Evolutionary conservation across 2,113 vertebrate genomes (phyloP), one percentile per base, ranked within the genome.

Genomic region (Lasiurus cinereus): DNA sequence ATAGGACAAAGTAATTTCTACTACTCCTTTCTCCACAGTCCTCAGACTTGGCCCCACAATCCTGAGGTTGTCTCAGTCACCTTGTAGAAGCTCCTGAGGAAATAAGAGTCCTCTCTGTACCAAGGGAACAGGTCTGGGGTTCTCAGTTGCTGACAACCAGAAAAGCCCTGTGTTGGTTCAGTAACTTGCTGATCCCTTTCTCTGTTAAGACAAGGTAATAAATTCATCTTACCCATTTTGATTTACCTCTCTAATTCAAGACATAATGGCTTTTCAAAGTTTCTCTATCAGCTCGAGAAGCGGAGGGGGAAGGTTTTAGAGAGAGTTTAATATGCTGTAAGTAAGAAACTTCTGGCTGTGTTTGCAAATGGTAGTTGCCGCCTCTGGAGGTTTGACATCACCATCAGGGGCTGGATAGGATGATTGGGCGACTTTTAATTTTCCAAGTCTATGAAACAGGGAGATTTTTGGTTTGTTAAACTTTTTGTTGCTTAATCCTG

Each of bases 1-100:
- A 83, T 27, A 89, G 92, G 89, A 62, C 86, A 83, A 85, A 94
- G 70, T 70, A 39, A 90, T 94, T 86, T 90, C 92, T 91, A 46
- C 83, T 73, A 9, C 64, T 94, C 67, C 78, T 86, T 84, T 95
- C 80, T 77, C 33, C 18, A 36, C 8, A 73, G 83, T 70, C 76
- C 90, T 83, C 33, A 52, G 43, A 72, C 39, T 88, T 70, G 74
- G 70, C 29, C 66, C 21, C 59, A 56, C 7, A 33, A 3, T 72
- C 78, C 72, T 36, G 87, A 70, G 52, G 67, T 73, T 52, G 43
- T 67, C 59, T 18, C 14, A 29, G 66, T 19, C 16, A n/a, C 50
- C 82, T 79, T 67, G n/a, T 59, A 33, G 83, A 46, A 29, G 16
- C 15, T 89, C 72, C 16, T 39, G 84, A 89, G 83, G 79, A 89